Evolutionary conservation across 2,113 vertebrate genomes (phyloP).

Genomic region (Megaleporinus macrocephalus): DNA sequence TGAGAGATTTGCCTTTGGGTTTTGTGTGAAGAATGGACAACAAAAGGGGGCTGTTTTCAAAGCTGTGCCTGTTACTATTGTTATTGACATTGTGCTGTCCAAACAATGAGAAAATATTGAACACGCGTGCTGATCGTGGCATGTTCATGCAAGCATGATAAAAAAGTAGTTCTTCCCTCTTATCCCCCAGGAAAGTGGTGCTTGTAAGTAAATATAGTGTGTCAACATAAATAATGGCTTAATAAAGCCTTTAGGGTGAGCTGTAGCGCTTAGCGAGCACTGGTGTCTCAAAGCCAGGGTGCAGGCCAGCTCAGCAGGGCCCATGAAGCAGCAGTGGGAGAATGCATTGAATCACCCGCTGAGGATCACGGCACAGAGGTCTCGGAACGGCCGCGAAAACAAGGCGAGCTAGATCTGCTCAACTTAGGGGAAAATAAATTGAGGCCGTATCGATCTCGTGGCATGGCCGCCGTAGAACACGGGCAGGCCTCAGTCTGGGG

Average conservation of each 20-base stretch:
- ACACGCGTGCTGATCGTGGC: not conserved
- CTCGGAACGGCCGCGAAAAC: constrained; percentile 56
- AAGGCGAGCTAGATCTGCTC: constrained; percentile 35
- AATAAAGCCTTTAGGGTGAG: constrained; percentile 51
- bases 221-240: constrained; percentile 62
- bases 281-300: constrained; percentile 59
- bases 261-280: constrained; percentile 56
- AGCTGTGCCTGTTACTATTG: not conserved
- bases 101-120: constrained; percentile 1
- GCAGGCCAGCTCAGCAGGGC: constrained; percentile 46
- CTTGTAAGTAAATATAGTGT: constrained; percentile 63
- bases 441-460: constrained; percentile 54
- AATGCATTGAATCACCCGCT: constrained; percentile 63
- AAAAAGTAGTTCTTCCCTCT: constrained; percentile 2
- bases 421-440: constrained; percentile 59
- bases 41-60: not conserved
- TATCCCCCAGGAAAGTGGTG: constrained; percentile 48
- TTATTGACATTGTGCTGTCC: not conserved
- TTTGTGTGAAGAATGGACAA: not conserved
- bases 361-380: constrained; percentile 59
- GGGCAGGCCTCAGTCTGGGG: constrained; percentile 21
- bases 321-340: constrained; percentile 54
- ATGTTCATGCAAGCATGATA: constrained; percentile 24
- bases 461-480: constrained; percentile 51
- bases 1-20: not conserved